Evolutionary conservation across 2,797 vertebrate species (phyloP), one percentile per base, ranked within the genome.

Genomic region (Bradypus variegatus): DNA sequence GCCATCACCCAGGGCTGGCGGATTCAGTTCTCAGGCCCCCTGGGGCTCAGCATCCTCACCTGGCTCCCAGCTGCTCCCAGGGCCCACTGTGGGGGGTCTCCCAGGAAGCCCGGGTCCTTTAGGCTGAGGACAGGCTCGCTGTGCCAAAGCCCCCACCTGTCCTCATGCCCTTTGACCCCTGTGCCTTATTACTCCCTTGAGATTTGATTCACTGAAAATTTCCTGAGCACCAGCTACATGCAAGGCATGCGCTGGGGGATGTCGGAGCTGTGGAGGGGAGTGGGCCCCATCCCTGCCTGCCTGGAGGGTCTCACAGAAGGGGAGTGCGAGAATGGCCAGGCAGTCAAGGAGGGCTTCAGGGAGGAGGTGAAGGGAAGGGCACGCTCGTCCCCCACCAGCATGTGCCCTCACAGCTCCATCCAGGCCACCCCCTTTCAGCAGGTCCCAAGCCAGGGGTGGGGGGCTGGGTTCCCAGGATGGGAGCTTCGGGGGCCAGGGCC

Each of bases 351-450:
- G 8, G 21, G 14, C 82, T 86, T 45, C 29, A 1, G 0, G 79
- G 62, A 55, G 45, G 76, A 45, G 87, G 45, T 0, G 0, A 84
- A 50, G 13, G 53, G 25, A 73, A 13, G 0, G 0, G 2, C 21
- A 48, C 38, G 33, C 23, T 29, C 82, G 1, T 4, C 5, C 10
- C 23, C 53, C 14, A 15, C 14, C 53, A 55, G 55, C 14, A 1
- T 19, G 19, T 19, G 3, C 7, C 10, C 23, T 27, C 36, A 18
- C 36, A 36, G 21, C 41, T 53, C 8, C 8, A 10, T 8, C 19
- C 38, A 45, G 41, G 41, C 41, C 3, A 19, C 55, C 55, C 33
- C 48, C 41, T 45, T n/a, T 6, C 31, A 38, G 18, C 2, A 2
- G 25, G 38, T 33, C 48, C 31, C 15, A n/a, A n/a, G 33, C 14